phyloP scores from a whole-genome alignment of 2,113 vertebrate genomes.

The Hyaena hyaena region DNA sequence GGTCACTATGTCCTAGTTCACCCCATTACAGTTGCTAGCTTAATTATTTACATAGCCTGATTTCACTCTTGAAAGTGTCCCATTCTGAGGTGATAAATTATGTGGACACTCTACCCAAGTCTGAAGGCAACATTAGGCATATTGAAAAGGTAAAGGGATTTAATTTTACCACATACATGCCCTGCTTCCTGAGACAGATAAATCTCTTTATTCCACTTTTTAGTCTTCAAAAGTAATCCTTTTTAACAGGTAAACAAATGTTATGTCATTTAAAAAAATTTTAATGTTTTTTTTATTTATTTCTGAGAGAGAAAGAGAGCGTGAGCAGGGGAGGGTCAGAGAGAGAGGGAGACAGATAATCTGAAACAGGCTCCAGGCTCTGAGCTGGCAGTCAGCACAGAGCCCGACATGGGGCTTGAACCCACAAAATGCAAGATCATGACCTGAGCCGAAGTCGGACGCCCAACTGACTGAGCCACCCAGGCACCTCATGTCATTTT shows the following conservation, averaged over 20 bases:
- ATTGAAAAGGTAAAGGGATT: conserved; percentile 2
- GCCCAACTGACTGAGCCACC: too few relatives aligned
- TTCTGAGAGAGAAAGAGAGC: too few relatives aligned
- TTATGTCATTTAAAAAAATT: conserved; percentile 10
- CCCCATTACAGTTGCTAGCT: not conserved
- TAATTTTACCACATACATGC: not conserved
- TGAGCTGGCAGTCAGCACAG: too few relatives aligned
- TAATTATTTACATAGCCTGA: not conserved
- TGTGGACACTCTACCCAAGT: not conserved
- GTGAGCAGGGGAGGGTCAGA: too few relatives aligned
- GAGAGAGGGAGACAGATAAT: too few relatives aligned
- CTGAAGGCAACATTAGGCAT: not conserved
- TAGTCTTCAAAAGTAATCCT: conserved; percentile 28
- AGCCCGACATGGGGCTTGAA: too few relatives aligned
- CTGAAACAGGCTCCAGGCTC: too few relatives aligned
- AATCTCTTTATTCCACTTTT: not conserved
- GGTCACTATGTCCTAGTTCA: not conserved
- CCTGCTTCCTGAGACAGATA: conserved; percentile 27
- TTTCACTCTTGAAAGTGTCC: not conserved
- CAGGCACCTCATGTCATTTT: not conserved
- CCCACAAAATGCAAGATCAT: too few relatives aligned
- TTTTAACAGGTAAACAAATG: conserved; percentile 57
- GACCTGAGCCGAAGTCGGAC: too few relatives aligned
- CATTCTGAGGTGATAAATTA: not conserved
- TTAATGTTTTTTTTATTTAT: too few relatives aligned